Evolutionary conservation across 2,888 invertebrate species (phyloP), one percentile per base, ranked within the genome.

Genomic region (Zele albiditarsus): DNA sequence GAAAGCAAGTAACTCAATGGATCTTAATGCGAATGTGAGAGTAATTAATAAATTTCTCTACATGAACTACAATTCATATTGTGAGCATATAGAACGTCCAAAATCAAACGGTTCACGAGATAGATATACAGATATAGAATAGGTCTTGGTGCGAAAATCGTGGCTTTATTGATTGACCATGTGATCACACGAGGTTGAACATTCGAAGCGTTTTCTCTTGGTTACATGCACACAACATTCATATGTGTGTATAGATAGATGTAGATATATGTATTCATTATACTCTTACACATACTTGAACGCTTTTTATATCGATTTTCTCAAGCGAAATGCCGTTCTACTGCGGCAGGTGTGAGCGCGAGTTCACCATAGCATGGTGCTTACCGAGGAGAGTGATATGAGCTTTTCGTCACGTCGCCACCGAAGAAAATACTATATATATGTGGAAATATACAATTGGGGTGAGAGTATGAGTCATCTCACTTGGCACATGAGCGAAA

Each of bases 221-320:
- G 71, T 68, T 28, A 49, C 46, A 75, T 71, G 68, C 67, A 75
- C 74, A 67, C 67, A 66, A 71, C 42, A 49, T 42, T 23, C 58
- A n/a, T 58, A 58, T 71, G 42, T 71, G 46, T 20, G 20, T 57
- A 25, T 5, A 68, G 31, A 57, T 60, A 28, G 0, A 60, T 60
- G 4, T 60, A 63, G 20, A 63, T 20, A 49, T 71, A 31, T 57
- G 33, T 65, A 71, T 71, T 49, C 49, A 71, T 20, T n/a, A 68
- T 23, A 66, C 60, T 33, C 27, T 10, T 57, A 72, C 71, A 68
- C 38, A 75, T 28, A 66, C 58, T 68, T 49, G 66, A 33, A 62
- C 46, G 57, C 71, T 75, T 75, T 75, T 75, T 75, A 75, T 72
- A 75, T 75, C 71, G 71, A 71, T 72, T 71, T 71, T 72, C 71